Base-by-base conservation (phyloP, 2,888 invertebrate genomes). In the Coenonympha glycerion region DNA sequence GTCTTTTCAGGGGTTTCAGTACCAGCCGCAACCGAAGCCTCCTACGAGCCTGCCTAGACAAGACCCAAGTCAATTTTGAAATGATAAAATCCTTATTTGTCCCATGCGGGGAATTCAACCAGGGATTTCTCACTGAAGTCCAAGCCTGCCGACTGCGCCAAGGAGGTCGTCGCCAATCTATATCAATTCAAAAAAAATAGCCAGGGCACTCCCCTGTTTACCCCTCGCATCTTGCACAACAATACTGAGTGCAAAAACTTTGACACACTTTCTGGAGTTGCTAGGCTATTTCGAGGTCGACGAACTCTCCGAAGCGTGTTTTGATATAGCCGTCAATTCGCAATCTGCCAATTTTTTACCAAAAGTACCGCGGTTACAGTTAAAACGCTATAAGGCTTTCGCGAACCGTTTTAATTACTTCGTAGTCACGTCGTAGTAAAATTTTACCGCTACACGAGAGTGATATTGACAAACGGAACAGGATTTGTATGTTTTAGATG, bases 401-500 rank as follows among this genome's bases (percentile, higher is more conserved):
- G 62, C 66, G 70, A 62, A 78, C 84, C 85, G 85, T 85, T 86
- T 85, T 85, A 85, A 86, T 86, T 82, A 79, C 80, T 78, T 79
- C 73, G 77, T 75, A 76, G 81, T 76, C 76, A 74, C 73, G 76
- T 73, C 69, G 75, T 76, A 77, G 79, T 78, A 76, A 77, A 71
- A 65, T 73, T 26, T 61, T 76, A 82, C 85, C 79, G 86, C 79
- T 86, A 74, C 70, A 66, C 69, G 79, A 83, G 82, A 83, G 82
- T 80, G 79, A 84, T 78, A 73, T n/a, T 76, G 39, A 44, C 50
- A 22, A 34, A 45, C 34, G 37, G 26, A 42, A 36, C 39, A 47
- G 45, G 40, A 44, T 45, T 51, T 47, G n/a, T 28, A 36, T 34
- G 33, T 13, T 47, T 45, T 37, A n/a, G 34, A 39, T 47, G 8